Evolutionary conservation across 1,140 invertebrate genomes (phyloP).

Genomic region (Sitobion miscanthi): DNA sequence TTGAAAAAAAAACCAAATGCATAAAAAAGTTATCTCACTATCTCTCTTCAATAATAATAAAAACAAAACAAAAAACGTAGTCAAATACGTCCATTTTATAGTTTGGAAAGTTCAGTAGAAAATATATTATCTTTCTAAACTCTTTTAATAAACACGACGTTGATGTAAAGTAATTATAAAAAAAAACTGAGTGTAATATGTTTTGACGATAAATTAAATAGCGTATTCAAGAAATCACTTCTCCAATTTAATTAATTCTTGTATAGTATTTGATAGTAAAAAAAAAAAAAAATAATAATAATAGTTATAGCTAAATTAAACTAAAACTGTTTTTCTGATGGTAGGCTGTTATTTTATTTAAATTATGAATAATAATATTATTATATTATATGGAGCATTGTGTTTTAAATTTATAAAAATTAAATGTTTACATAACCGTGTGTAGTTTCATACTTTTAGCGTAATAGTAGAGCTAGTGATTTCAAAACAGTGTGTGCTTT

Average conservation of each 20-base stretch:
- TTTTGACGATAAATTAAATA: not conserved
- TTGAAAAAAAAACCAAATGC: not conserved
- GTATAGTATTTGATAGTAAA: not conserved
- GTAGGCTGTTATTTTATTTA: not conserved
- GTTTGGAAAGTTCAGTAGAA: not conserved
- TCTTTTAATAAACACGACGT: not conserved
- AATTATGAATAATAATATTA: not conserved
- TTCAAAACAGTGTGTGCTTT: not conserved
- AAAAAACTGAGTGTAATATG: not conserved
- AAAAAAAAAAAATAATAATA: not conserved
- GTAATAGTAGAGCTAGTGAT: not conserved
- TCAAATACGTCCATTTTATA: not conserved
- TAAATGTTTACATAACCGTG: not conserved
- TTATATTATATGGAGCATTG: not conserved
- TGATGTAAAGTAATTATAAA: not conserved
- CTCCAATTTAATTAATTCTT: not conserved
- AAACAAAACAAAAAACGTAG: not conserved
- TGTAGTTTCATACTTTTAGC: too few relatives aligned
- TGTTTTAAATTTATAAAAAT: not conserved
- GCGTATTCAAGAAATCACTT: not conserved
- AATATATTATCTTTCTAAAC: conserved; percentile 14
- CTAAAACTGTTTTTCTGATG: not conserved
- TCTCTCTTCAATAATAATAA: conserved; percentile 1
- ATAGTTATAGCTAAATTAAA: not conserved
- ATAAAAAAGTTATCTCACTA: conserved; percentile 12